phyloP scores from a whole-genome alignment of 2,113 vertebrate genomes.

The Hyla sarda region DNA sequence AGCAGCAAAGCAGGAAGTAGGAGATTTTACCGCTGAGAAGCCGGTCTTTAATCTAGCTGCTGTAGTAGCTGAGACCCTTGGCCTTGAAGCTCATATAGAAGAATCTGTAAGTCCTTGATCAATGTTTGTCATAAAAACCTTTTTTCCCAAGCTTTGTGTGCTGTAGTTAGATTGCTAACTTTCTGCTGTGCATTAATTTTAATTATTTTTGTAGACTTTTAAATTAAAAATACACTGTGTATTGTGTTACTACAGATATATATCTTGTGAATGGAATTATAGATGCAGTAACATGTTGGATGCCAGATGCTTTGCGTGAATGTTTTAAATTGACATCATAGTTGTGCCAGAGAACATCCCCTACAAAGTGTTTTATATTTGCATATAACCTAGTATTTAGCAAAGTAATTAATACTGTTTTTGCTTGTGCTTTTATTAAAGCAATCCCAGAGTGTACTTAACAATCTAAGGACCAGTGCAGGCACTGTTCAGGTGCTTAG shows the following conservation, averaged over 20 bases:
- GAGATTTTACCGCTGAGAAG: conserved; percentile 65
- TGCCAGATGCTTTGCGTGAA: too few relatives aligned
- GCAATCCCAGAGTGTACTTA: conserved; percentile 70
- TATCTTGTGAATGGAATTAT: too few relatives aligned
- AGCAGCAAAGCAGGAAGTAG: conserved; percentile 51
- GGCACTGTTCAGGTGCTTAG: not conserved
- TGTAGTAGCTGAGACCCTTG: conserved; percentile 87
- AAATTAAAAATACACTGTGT: too few relatives aligned
- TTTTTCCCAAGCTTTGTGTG: too few relatives aligned
- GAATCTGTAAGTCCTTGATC: conserved; percentile 75
- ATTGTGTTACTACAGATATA: too few relatives aligned
- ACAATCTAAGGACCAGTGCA: conserved; percentile 60
- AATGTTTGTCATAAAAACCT: not conserved
- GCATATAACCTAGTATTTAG: not conserved
- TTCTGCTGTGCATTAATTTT: too few relatives aligned
- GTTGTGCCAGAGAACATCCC: not conserved
- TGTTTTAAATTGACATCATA: not conserved
- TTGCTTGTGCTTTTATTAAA: conserved; percentile 60
- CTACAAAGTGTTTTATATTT: not conserved
- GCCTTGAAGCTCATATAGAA: conserved; percentile 68
- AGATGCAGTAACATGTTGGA: too few relatives aligned
- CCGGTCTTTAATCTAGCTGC: conserved; percentile 73
- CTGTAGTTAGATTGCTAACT: not conserved
- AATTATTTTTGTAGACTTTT: too few relatives aligned
- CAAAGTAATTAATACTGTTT: not conserved